Evolutionary conservation across 2,888 invertebrate species (phyloP).

Genomic region (Lymantria monacha): DNA sequence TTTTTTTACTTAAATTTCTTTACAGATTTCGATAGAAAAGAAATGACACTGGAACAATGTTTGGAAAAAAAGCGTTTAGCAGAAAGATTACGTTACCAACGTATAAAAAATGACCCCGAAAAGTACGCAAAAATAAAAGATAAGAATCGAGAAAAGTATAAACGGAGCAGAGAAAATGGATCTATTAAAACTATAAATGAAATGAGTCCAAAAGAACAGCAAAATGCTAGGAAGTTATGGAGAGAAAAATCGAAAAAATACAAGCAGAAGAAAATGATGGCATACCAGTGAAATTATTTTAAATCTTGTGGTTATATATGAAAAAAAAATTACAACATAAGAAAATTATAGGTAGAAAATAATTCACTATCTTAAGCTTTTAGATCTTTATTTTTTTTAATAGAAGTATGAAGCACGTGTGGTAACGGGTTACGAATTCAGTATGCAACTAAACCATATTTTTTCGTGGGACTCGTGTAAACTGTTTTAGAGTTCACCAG

Average conservation of each 20-base stretch:
- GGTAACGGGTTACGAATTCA: too few species aligned
- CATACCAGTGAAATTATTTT: too few species aligned
- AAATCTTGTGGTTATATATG: too few species aligned
- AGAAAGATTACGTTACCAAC: slow-evolving; percentile 4
- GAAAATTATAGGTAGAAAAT: too few species aligned
- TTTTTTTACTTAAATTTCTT: background rate
- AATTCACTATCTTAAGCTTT: too few species aligned
- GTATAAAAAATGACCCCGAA: slow-evolving; percentile 6
- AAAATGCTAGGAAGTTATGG: slow-evolving; percentile 14
- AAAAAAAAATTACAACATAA: too few species aligned
- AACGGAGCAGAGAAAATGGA: background rate
- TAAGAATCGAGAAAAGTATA: background rate
- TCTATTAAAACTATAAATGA: slow-evolving; percentile 2
- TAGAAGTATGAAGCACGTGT: too few species aligned
- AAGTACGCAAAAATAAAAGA: background rate
- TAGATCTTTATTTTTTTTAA: too few species aligned
- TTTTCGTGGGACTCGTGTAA: too few species aligned
- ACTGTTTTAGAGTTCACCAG: too few species aligned
- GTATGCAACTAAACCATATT: too few species aligned
- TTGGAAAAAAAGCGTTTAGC: slow-evolving; percentile 8
- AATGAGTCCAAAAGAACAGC: slow-evolving; percentile 19
- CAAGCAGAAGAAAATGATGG: background rate
- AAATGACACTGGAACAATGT: background rate
- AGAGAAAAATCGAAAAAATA: slow-evolving; percentile 20
- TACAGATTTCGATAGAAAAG: background rate